Conservation (phyloP, 2,113 vertebrate species). For the Oreocharis arfaki region DNA sequence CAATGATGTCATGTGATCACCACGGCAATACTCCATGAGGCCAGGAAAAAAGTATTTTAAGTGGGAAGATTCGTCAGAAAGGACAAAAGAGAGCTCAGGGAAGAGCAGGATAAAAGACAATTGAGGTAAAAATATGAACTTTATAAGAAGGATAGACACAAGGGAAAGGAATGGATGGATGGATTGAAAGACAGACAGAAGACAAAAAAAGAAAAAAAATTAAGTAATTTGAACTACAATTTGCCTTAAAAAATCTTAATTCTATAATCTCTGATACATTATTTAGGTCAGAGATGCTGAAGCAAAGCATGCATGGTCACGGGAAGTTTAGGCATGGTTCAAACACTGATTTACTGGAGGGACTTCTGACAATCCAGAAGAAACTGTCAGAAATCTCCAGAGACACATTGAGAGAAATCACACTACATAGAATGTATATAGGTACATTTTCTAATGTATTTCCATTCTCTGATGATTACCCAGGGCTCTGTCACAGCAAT, state of each 20-base stretch:
- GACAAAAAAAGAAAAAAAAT: not conserved
- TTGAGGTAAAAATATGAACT: not conserved
- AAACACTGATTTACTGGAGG: not conserved
- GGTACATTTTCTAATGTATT: not conserved
- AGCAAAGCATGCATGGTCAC: not conserved
- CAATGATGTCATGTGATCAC: constrained; percentile 56
- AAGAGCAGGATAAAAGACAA: not conserved
- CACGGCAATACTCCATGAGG: constrained; percentile 44
- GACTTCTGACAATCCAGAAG: not conserved
- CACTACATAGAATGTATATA: fast-evolving
- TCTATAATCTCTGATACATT: not conserved
- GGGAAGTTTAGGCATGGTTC: not conserved
- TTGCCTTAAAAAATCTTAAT: not conserved
- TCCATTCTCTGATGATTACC: not conserved
- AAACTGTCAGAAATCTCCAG: not conserved
- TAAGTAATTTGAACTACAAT: not conserved
- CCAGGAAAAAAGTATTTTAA: constrained; percentile 19
- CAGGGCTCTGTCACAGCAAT: not conserved
- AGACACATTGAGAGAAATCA: not conserved
- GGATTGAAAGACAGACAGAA: not conserved
- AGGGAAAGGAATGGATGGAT: not conserved
- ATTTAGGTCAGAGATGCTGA: not conserved
- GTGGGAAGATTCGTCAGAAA: constrained; percentile 10
- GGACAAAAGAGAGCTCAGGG: not conserved
- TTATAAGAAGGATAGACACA: not conserved